Evolutionary conservation across 1,140 invertebrate species (phyloP).

Genomic region (Neocloeon triangulifer): DNA sequence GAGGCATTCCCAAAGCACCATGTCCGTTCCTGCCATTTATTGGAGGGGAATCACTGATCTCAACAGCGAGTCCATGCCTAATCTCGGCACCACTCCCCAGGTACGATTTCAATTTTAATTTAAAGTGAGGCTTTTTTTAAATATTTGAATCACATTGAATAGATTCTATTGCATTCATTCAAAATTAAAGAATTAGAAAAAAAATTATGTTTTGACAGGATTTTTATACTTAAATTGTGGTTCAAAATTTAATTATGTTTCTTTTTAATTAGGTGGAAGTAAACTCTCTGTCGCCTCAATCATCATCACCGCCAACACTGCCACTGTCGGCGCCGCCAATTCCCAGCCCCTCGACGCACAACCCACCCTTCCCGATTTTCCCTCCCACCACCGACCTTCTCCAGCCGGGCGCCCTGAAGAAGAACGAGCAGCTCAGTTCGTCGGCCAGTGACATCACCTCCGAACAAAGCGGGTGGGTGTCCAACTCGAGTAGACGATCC

Average conservation of each 20-base stretch:
- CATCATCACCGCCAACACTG: background rate
- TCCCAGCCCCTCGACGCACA: too few relatives aligned
- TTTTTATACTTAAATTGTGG: too few relatives aligned
- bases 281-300: slow-evolving; percentile 11
- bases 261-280: slow-evolving; percentile 12
- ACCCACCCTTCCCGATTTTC: slow-evolving; percentile 5
- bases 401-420: too few relatives aligned
- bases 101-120: background rate
- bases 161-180: too few relatives aligned
- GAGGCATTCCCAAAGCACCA: slow-evolving; percentile 33
- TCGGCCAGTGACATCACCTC: slow-evolving; percentile 19
- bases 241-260: too few relatives aligned
- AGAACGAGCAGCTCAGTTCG: slow-evolving; percentile 5
- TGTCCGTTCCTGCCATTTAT: slow-evolving; percentile 18
- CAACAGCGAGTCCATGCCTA: slow-evolving; percentile 21
- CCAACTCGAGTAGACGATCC: slow-evolving; percentile 17
- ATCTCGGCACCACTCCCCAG: slow-evolving; percentile 12
- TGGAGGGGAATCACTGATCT: slow-evolving; percentile 2
- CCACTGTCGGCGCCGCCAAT: background rate
- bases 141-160: too few relatives aligned
- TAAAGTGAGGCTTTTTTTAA: too few relatives aligned
- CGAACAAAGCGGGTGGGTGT: slow-evolving; percentile 21
- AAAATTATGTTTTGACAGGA: too few relatives aligned
- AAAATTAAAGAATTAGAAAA: too few relatives aligned
- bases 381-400: too few relatives aligned